These are phyloP conservation scores for Lamellibrachia satsuma DNA, from an alignment of 2,888 invertebrate genomes.

Conservation along the genomic window DNA sequence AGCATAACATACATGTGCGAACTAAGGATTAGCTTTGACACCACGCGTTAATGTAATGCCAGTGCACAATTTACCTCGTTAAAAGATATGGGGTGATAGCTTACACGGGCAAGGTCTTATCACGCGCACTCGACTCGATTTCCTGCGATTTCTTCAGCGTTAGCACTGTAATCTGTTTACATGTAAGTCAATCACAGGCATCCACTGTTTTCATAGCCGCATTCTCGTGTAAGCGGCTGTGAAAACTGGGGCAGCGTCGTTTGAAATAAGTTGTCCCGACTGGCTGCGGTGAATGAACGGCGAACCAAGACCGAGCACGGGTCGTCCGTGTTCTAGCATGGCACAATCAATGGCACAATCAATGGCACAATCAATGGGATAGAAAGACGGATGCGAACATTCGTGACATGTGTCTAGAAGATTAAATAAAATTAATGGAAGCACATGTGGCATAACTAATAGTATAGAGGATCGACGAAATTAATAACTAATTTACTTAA, in stretches of 20 bases:
- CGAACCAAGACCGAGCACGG: not conserved
- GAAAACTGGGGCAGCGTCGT: not conserved
- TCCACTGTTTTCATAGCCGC: not conserved
- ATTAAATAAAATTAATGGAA: too few relatives aligned
- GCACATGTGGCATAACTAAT: too few relatives aligned
- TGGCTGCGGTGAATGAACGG: too few relatives aligned
- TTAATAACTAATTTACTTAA: too few relatives aligned
- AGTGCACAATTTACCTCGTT: not conserved
- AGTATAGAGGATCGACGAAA: too few relatives aligned
- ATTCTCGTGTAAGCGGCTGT: not conserved
- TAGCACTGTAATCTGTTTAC: not conserved
- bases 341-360: not conserved
- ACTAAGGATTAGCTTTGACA: not conserved
- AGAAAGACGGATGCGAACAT: too few relatives aligned
- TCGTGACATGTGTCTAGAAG: too few relatives aligned
- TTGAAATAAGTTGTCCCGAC: not conserved
- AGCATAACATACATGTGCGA: not conserved
- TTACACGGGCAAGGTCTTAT: not conserved
- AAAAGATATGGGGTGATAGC: not conserved
- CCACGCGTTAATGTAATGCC: not conserved
- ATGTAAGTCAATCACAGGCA: not conserved
- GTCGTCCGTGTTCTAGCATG: not conserved
- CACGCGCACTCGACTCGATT: not conserved
- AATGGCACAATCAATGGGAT: too few relatives aligned
- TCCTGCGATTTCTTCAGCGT: not conserved